Conservation (phyloP, 2,113 vertebrate genomes). For the Gnathonemus echidnorhynchus region DNA sequence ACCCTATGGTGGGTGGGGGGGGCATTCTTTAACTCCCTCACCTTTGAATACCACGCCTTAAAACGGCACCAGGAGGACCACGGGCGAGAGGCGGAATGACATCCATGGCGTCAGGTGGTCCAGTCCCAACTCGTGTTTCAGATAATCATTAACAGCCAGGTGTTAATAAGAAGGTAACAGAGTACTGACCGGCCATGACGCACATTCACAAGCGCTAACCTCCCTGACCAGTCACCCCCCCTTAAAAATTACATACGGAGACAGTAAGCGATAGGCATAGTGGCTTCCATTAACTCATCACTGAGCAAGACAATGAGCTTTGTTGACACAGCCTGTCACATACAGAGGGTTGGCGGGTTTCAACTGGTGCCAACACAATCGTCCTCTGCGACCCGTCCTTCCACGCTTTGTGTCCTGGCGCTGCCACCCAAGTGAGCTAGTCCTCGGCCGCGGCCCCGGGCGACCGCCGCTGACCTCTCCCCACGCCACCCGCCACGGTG, state of each 20-base stretch:
- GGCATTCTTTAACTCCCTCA: neutral
- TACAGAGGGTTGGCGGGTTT: slow-evolving; percentile 29
- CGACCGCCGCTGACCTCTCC: slow-evolving; percentile 17
- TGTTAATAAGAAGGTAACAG: neutral
- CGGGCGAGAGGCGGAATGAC: neutral
- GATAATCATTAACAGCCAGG: neutral
- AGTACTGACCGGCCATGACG: neutral
- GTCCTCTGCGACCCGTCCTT: slow-evolving; percentile 25
- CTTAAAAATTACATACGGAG: neutral
- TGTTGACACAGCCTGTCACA: slow-evolving; percentile 26
- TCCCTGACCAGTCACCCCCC: neutral
- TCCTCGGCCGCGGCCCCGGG: slow-evolving; percentile 27
- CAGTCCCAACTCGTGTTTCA: neutral
- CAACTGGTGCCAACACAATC: slow-evolving; percentile 39
- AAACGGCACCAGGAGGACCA: neutral
- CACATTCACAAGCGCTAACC: neutral
- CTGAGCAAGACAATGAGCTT: slow-evolving; percentile 10
- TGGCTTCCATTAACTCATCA: slow-evolving; percentile 12
- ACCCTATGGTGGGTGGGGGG: too few relatives aligned
- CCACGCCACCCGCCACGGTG: slow-evolving; percentile 3
- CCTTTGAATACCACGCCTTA: neutral
- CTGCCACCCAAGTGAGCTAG: slow-evolving; percentile 20
- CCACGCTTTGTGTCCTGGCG: neutral
- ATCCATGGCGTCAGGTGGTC: neutral
- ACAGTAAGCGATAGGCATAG: neutral